Base-by-base conservation (phyloP, 2,113 vertebrate species). In the Prolemur simus region DNA sequence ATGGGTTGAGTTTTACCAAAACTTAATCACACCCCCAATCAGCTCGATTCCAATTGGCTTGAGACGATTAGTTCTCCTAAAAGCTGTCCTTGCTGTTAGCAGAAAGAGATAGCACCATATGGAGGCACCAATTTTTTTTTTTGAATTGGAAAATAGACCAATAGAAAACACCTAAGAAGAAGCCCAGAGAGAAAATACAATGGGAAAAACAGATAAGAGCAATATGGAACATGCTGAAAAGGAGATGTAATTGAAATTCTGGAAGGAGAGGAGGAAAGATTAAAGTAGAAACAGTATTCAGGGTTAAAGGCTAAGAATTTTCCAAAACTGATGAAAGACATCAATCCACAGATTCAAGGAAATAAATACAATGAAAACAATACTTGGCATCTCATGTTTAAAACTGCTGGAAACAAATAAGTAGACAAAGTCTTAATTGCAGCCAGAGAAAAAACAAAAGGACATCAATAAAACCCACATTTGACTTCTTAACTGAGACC, bases 1-100 rank as follows among this genome's bases (percentile, higher is more conserved):
- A 87, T 78, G 88, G n/a, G 32, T 6, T 73, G 56, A 92, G 5
- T 87, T 85, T 91, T 89, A 82, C 60, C 45, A 87, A 64, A 89
- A 58, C 9, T 29, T 68, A 21, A 45, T 52, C 54, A 69, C 32
- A 71, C 29, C 20, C 9, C 27, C 45, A 87, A 60, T 37, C 58
- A 73, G 32, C 5, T 95, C 25, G 69, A 34, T 71, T 29, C 15
- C 23, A 56, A 27, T 63, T 94, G 54, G 6, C 39, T 87, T 76
- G 69, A 88, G 14, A 74, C 63, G 49, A 47, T 90, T 87, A 54
- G 5, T 58, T 52, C 8, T 25, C 11, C 32, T 54, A 69, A 23
- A 25, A 37, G 18, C 32, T 87, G 20, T 25, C 42, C 12, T 94
- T 86, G 42, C 20, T 93, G 7, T 54, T 88, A 29, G n/a, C 25